phyloP scores from a whole-genome alignment of 2,797 vertebrate species.

The Myoxocephalus aenaeus region DNA sequence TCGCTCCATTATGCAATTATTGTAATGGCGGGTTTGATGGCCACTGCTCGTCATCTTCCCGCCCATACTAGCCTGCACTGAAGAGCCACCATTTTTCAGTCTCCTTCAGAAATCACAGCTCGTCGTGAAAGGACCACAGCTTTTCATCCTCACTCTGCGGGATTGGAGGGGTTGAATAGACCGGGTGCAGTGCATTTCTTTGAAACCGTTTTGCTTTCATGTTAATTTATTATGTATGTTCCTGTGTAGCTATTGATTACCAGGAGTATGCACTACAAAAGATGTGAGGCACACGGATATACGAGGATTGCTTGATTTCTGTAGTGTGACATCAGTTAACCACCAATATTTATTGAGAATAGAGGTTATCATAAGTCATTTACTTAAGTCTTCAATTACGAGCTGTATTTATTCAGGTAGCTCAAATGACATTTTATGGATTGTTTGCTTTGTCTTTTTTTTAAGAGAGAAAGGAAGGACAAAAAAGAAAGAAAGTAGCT shows the following conservation, averaged over 20 bases:
- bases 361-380: neutral
- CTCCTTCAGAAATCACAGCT: slow-evolving; percentile 34
- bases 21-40: slow-evolving; percentile 10
- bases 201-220: slow-evolving; percentile 50
- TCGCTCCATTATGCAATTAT: slow-evolving; percentile 2
- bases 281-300: slow-evolving; percentile 35
- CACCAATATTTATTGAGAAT: neutral
- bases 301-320: slow-evolving; percentile 20
- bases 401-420: neutral
- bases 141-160: slow-evolving; percentile 37
- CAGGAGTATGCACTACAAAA: slow-evolving; percentile 28
- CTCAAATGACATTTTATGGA: neutral
- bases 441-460: neutral
- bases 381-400: neutral
- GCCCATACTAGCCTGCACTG: neutral
- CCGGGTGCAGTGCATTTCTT: slow-evolving; percentile 4
- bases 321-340: slow-evolving; percentile 25
- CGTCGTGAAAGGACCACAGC: slow-evolving; percentile 20
- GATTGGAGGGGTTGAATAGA: slow-evolving; percentile 37
- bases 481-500: neutral
- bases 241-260: slow-evolving; percentile 48
- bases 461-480: neutral
- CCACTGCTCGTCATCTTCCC: neutral
- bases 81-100: slow-evolving; percentile 21
- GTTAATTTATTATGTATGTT: slow-evolving; percentile 30